Conservation (phyloP, 2,113 vertebrate genomes). For the Rhagologus leucostigma region DNA sequence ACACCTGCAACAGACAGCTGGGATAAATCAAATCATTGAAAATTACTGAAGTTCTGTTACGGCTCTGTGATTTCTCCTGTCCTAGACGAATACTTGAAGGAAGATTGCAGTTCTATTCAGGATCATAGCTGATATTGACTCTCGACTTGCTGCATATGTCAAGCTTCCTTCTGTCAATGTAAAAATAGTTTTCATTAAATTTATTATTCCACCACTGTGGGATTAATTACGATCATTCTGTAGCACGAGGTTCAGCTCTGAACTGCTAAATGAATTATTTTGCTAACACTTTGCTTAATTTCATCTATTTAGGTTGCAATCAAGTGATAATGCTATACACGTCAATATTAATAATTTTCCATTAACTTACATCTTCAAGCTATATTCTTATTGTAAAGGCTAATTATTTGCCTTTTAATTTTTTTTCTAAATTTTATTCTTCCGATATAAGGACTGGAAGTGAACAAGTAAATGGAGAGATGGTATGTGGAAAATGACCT, state of each 20-base stretch:
- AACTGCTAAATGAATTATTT: neutral
- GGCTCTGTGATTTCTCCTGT: neutral
- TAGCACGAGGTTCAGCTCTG: neutral
- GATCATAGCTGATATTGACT: neutral
- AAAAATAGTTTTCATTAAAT: neutral
- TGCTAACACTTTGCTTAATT: neutral
- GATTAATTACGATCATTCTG: neutral
- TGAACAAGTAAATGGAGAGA: neutral
- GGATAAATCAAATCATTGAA: neutral
- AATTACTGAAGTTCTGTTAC: neutral
- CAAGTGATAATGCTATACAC: neutral
- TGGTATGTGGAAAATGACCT: neutral
- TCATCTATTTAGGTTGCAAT: neutral
- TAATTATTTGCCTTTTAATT: neutral
- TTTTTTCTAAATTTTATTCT: neutral
- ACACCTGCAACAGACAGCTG: neutral
- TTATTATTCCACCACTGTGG: neutral
- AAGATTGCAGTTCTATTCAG: neutral
- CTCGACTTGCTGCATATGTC: neutral
- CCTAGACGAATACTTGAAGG: neutral
- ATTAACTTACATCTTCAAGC: neutral
- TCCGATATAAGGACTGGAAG: neutral
- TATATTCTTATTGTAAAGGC: neutral
- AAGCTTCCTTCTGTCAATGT: neutral
- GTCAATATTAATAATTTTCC: neutral